Base-by-base conservation (phyloP, 2,797 vertebrate genomes). In the Tachyglossus aculeatus region DNA sequence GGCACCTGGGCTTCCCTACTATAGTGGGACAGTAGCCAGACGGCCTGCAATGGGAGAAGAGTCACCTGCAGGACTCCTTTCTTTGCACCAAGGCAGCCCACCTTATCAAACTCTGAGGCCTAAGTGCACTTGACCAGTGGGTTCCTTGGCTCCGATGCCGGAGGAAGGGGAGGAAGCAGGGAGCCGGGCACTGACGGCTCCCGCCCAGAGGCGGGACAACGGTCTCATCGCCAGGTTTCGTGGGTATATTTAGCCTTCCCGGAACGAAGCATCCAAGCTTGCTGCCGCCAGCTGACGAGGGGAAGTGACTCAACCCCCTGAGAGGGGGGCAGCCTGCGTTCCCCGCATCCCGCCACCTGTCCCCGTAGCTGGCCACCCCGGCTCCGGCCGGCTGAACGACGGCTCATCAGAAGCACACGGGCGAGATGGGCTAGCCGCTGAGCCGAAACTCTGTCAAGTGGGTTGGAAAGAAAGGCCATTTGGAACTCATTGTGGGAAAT, bases 401-500 rank as follows among this genome's bases (percentile, higher is more conserved):
- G 14, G 64, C 53, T 29, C 72, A 60, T 55, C 50, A 71, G 14
- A 56, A 48, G 52, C 14, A 54, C 3, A 43, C 36, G 25, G 50
- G 59, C 71, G 55, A 77, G 80, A 66, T 21, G 33, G n/a, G 77
- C 22, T 39, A 74, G 36, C 60, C 78, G 52, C 41, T 74, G 41
- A 76, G 55, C 24, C 54, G 64, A 74, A 73, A 71, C 56, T 51
- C 51, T 58, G 43, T 50, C 36, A 81, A 57, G 75, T 27, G 67
- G 8, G 48, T 31, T 65, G 58, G 65, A 63, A 31, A 58, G 66
- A 43, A 82, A 74, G 86, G 55, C 57, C 75, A 78, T 40, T 67
- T 55, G 61, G 59, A 83, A 66, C 60, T 77, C 77, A 66, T 77
- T 29, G 50, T 7, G 61, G 45, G 62, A 74, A 43, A 82, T 39